Conservation (phyloP, 2,888 invertebrate species). For the Steinernema carpocapsae region DNA sequence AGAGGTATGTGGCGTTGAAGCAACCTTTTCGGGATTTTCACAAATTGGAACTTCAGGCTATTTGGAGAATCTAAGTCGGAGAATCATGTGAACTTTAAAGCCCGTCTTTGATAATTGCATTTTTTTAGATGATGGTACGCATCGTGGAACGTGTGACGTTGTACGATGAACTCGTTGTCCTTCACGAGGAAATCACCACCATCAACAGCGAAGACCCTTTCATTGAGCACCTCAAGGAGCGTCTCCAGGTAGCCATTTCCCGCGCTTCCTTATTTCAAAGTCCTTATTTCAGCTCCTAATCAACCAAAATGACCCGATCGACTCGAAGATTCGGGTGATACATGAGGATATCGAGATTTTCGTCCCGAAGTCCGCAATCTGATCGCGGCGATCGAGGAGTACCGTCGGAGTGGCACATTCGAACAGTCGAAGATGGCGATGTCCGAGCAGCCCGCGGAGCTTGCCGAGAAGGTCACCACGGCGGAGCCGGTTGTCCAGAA, state of each 20-base stretch:
- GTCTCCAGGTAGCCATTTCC: neutral
- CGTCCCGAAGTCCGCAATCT: constrained; percentile 6
- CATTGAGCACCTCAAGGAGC: constrained; percentile 7
- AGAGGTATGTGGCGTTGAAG: no score
- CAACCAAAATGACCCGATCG: neutral
- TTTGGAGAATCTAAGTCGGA: no score
- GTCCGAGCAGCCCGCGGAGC: no score
- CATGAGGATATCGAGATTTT: neutral
- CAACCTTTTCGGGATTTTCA: no score
- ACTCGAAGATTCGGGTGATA: neutral
- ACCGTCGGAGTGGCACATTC: neutral
- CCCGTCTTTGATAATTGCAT: no score
- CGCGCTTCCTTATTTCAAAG: neutral
- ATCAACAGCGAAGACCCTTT: neutral
- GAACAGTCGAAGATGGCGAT: neutral
- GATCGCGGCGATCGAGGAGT: constrained; percentile 4
- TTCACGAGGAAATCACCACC: neutral
- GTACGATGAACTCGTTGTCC: neutral
- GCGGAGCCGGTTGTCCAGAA: no score
- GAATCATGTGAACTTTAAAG: no score
- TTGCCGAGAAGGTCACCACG: no score
- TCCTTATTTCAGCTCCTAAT: neutral
- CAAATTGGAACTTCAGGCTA: no score
- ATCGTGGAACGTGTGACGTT: no score
- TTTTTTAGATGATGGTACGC: no score